Conservation (phyloP, 2,888 invertebrate genomes). For the Osedax frankpressi region DNA sequence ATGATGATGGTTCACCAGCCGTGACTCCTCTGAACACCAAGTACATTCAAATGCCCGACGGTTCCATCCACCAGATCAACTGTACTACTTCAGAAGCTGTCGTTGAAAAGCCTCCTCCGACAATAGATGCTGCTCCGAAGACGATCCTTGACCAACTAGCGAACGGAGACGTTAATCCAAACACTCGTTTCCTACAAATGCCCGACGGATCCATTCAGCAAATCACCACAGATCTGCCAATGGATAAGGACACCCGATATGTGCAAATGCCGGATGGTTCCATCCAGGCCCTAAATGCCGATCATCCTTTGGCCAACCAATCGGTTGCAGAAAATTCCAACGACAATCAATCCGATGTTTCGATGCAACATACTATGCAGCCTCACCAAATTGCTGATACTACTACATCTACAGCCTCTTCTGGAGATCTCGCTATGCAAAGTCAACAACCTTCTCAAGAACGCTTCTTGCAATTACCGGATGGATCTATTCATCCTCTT, state of each 20-base stretch:
- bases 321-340: not conserved
- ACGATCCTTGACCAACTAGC: not conserved
- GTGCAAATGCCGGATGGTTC: conserved; percentile 9
- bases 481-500: not conserved
- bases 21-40: not conserved
- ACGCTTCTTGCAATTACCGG: conserved; percentile 1
- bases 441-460: not conserved
- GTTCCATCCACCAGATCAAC: conserved; percentile 5
- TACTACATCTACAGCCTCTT: not conserved
- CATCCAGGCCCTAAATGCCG: not conserved
- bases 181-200: not conserved
- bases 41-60: conserved; percentile 12
- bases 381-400: not conserved
- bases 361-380: not conserved
- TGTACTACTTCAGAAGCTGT: not conserved
- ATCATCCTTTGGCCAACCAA: not conserved
- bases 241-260: conserved; percentile 1
- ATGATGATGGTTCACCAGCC: not conserved
- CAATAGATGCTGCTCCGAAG: not conserved
- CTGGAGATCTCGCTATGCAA: not conserved
- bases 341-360: not conserved
- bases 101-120: not conserved
- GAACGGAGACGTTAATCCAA: not conserved
- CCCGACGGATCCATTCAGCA: conserved; percentile 8
- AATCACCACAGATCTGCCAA: not conserved